Evolutionary conservation across 2,888 invertebrate species (phyloP).

Genomic region (Neocrepidodera transversa): DNA sequence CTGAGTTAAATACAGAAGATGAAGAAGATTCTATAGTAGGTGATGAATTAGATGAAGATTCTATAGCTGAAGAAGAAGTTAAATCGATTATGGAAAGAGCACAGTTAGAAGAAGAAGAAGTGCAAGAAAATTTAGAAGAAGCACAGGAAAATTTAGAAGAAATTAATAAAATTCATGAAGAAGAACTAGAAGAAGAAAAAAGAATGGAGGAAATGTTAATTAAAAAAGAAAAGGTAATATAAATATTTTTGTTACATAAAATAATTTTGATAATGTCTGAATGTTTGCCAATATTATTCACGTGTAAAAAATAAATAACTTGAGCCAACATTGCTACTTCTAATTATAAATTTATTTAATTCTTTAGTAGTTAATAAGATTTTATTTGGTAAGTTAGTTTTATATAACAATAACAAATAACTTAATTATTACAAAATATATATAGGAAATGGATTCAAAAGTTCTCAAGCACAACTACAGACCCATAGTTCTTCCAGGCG

Average conservation of each 20-base stretch:
- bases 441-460: slow-evolving; percentile 36
- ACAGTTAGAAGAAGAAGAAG: slow-evolving; percentile 51
- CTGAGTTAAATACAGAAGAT: slow-evolving; percentile 39
- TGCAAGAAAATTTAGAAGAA: slow-evolving; percentile 36
- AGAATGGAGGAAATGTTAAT: slow-evolving; percentile 48
- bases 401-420: too few relatives aligned
- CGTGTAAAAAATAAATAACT: slow-evolving; percentile 1
- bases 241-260: neutral
- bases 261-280: slow-evolving; percentile 8
- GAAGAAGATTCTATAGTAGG: slow-evolving; percentile 38
- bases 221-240: slow-evolving; percentile 53
- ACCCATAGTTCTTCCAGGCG: slow-evolving; percentile 79
- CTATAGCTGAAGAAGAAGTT: slow-evolving; percentile 43
- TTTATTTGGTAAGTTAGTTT: too few relatives aligned
- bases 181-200: slow-evolving; percentile 50
- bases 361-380: too few relatives aligned
- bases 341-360: too few relatives aligned
- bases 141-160: slow-evolving; percentile 11
- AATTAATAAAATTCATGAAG: slow-evolving; percentile 34
- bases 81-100: slow-evolving; percentile 35
- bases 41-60: slow-evolving; percentile 43
- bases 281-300: slow-evolving; percentile 9
- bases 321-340: slow-evolving; percentile 13
- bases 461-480: slow-evolving; percentile 48
- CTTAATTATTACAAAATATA: too few relatives aligned